A percentile compares a stretch with the other conserved stretches of the same genome.
Evolutionary conservation across 1,140 invertebrate genomes (phyloP).

Genomic region (Micrasema longulum): DNA sequence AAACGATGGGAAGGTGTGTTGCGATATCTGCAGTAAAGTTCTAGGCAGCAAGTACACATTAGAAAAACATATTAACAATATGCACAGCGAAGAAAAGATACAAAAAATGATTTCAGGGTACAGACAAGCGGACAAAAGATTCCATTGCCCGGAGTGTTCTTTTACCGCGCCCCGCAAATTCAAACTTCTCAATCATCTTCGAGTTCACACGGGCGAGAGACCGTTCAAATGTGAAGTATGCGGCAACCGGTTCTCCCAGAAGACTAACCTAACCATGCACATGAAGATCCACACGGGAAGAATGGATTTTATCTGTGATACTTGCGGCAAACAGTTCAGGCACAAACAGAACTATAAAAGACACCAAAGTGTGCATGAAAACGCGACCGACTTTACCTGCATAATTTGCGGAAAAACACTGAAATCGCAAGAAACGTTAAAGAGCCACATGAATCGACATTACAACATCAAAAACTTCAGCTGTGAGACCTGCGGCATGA

Average conservation of each 20-base stretch:
- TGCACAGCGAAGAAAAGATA: conserved; percentile 55
- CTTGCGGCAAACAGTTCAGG: conserved; percentile 74
- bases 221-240: conserved; percentile 69
- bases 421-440: conserved; percentile 61
- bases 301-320: conserved; percentile 69
- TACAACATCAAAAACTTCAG: conserved; percentile 65
- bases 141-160: conserved; percentile 62
- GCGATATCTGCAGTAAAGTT: conserved; percentile 43
- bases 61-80: conserved; percentile 35
- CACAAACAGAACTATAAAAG: conserved; percentile 62
- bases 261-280: conserved; percentile 65
- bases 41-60: conserved; percentile 42
- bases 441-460: conserved; percentile 63
- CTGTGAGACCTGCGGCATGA: conserved; percentile 65
- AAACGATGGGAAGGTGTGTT: background rate
- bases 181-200: conserved; percentile 63
- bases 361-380: conserved; percentile 62
- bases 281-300: conserved; percentile 64
- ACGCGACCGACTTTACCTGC: conserved; percentile 57
- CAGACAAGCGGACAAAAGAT: conserved; percentile 58
- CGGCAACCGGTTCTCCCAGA: conserved; percentile 70
- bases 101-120: conserved; percentile 55
- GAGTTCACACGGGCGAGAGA: conserved; percentile 68
- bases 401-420: conserved; percentile 60
- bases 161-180: conserved; percentile 64